Evolutionary conservation across 2,113 vertebrate species (phyloP), one percentile per base, ranked within the genome.

Genomic region (Proteles cristata): DNA sequence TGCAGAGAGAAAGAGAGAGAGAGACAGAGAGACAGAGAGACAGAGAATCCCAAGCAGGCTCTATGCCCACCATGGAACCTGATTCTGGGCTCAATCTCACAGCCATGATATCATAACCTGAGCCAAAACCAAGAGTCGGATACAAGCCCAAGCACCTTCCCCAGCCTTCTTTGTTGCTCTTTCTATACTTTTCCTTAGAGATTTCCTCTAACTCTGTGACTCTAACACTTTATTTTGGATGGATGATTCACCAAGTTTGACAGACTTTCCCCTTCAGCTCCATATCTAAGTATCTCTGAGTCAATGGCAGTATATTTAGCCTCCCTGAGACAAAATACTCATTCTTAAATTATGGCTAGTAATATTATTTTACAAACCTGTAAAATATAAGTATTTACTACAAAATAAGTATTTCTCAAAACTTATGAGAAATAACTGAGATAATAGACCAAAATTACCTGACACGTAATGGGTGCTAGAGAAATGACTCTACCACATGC

Each of bases 181-280:
- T 71, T 68, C 73, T 68, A 8, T 82, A 11, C 14, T 81, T 86
- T 66, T 3, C 55, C 77, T 68, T 79, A 26, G 45, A 95, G 63
- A 69, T 79, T 69, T 58, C 63, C 66, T 74, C 39, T 8, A 68
- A 43, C 33, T 88, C 84, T 65, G 0, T 87, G 85, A 65, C 85
- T 95, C 90, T 71, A 53, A 0, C 69, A 33, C 88, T 50, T 6
- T 55, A 28, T 88, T 88, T 53, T 66, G 28, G 25, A 33, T 71
- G 68, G 82, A 63, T 94, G 90, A 96, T 16, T 96, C 92, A 94
- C 77, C 68, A 7, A 16, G 17, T 90, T 89, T 55, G 80, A 68
- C 65, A 74, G 69, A 84, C 33, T 63, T 45, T 28, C 39, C 55
- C 61, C 45, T 45, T 31, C 26, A 11, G 7, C 85, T 96, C 25